phyloP scores from a whole-genome alignment of 1,140 invertebrate genomes.

The Theocolax elegans region DNA sequence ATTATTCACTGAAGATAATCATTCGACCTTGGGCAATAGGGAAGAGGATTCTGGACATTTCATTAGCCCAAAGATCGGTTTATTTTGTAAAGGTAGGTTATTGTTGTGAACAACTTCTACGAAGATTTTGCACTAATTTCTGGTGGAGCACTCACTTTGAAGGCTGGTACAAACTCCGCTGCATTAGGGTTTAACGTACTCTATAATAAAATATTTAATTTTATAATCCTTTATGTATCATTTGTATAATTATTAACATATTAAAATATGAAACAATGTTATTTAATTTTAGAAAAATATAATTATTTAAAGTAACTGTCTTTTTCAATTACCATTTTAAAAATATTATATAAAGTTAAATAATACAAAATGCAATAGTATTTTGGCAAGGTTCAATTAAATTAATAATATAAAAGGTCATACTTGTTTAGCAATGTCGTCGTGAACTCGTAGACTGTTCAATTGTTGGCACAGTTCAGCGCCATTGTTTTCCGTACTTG shows the following conservation, averaged over 20 bases:
- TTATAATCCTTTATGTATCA: constrained; percentile 40
- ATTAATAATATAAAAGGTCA: neutral
- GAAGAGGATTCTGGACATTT: constrained; percentile 49
- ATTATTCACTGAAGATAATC: constrained; percentile 52
- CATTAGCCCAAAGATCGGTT: constrained; percentile 49
- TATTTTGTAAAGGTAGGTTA: constrained; percentile 38
- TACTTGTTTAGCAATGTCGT: constrained; percentile 69
- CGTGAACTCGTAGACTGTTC: constrained; percentile 62
- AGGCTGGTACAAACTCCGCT: constrained; percentile 79
- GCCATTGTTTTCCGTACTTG: constrained; percentile 57
- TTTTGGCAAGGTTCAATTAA: too few species aligned
- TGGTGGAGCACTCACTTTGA: constrained; percentile 52
- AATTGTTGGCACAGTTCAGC: constrained; percentile 64
- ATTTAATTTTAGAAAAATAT: too few species aligned
- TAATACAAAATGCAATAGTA: too few species aligned
- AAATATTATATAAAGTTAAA: too few species aligned
- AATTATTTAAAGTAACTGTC: too few species aligned
- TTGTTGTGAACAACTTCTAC: constrained; percentile 52
- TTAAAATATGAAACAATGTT: too few species aligned
- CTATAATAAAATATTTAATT: constrained; percentile 60
- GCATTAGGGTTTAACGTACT: constrained; percentile 82
- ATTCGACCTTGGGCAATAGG: constrained; percentile 46
- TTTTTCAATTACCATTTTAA: too few species aligned
- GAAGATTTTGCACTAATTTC: constrained; percentile 62
- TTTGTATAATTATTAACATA: too few species aligned